These are phyloP conservation scores for Sycophila texana DNA, from an alignment of 2,888 invertebrate species.

Conservation along the genomic window DNA sequence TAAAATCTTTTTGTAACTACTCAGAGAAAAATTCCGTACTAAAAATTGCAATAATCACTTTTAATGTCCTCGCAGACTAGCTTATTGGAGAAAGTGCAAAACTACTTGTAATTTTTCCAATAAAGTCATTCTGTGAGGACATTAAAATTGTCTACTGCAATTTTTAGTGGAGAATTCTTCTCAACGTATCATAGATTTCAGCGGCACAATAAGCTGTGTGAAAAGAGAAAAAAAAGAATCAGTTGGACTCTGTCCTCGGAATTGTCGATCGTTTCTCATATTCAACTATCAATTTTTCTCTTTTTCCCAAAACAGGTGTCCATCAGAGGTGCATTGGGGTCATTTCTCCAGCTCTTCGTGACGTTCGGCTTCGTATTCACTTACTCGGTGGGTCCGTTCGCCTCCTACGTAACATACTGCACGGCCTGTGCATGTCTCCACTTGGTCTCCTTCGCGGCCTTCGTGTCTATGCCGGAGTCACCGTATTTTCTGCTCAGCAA, in stretches of 20 bases:
- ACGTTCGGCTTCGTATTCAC: slow-evolving; percentile 82
- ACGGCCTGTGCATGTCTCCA: slow-evolving; percentile 82
- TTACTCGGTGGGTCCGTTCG: slow-evolving; percentile 84
- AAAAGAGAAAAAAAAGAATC: not conserved
- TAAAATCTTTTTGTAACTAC: too few relatives aligned
- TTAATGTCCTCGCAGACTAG: too few relatives aligned
- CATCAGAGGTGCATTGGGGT: slow-evolving; percentile 87
- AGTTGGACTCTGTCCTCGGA: slow-evolving; percentile 21
- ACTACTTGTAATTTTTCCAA: too few relatives aligned
- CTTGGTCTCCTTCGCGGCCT: slow-evolving; percentile 79
- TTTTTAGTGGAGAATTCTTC: too few relatives aligned
- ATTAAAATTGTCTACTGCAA: too few relatives aligned
- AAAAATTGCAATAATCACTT: too few relatives aligned
- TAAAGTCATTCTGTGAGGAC: too few relatives aligned
- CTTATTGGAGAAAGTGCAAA: too few relatives aligned
- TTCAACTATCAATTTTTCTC: slow-evolving; percentile 1
- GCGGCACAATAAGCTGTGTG: too few relatives aligned
- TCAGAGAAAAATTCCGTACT: too few relatives aligned
- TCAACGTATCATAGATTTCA: too few relatives aligned
- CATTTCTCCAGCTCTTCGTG: slow-evolving; percentile 87
- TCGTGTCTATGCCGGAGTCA: slow-evolving; percentile 88
- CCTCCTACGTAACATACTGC: slow-evolving; percentile 81
- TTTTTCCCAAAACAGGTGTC: slow-evolving; percentile 77
- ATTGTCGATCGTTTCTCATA: too few relatives aligned
- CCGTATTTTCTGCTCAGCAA: slow-evolving; percentile 83